Evolutionary conservation across 37 sponge, comb jelly and placozoan genomes (phyloP), one percentile per base, ranked within the genome.

Genomic region (Hormiphora californensis): DNA sequence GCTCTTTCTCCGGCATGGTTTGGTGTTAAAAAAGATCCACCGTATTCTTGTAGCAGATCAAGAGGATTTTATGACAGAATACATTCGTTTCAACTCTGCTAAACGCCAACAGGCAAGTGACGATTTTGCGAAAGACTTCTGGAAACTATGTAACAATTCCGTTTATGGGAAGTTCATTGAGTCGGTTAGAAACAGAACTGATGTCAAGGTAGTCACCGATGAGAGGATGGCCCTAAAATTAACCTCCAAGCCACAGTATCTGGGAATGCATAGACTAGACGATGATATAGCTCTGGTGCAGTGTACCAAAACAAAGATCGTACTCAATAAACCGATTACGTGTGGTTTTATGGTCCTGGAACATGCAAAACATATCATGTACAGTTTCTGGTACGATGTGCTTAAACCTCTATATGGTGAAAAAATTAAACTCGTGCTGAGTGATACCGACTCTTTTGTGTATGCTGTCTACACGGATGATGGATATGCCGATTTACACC

Each of bases 271-370:
- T 35, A 65, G 31, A 1, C 21, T 65, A 65, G 68, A 65, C 35
- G 68, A 65, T 17, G 8, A 35, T 19, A 28, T 35, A 15, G 35
- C 68, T 25, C 39, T 65, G 21, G 68, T 65, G 11, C 68, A 65
- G 39, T 25, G 38, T 36, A 39, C 35, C 35, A 65, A 65, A 19
- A 31, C 38, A 17, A 65, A 65, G 17, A 31, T 65, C 12, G 27
- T 65, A 19, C 36, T 65, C 19, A 65, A 65, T 19, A 65, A 65
- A 65, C 68, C 68, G 11, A 65, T 65, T 32, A 39, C 68, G n/a
- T 65, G 68, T 30, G 68, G 68, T 3, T 65, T 65, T 25, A 65
- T 65, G 35, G 68, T 65, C 27, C 25, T 65, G 68, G 68, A 65
- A 65, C 31, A 65, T 34, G 68, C 68, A 36, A 65, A 65, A 19